Percentiles rank a stretch among this genome's conserved stretches.
Conservation (phyloP, 1,140 invertebrate genomes). For the Neodiprion pinetum region DNA sequence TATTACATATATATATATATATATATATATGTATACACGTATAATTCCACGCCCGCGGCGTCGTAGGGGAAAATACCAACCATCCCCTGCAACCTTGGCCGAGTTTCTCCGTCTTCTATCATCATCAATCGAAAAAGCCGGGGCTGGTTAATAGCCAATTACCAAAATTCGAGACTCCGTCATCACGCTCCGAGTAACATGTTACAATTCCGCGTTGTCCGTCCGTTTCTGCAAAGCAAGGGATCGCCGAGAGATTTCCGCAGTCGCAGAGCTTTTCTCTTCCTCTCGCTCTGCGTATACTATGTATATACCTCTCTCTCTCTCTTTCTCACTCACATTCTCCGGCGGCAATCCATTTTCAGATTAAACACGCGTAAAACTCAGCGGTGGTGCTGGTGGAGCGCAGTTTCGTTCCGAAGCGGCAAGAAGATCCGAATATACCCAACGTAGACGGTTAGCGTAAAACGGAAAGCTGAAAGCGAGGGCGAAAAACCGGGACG, state of each 20-base stretch:
- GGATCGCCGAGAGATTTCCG: neutral
- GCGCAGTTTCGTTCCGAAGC: neutral
- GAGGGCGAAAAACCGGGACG: conserved; percentile 14
- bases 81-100: no score
- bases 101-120: no score
- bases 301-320: conserved; percentile 33
- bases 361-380: conserved; percentile 61
- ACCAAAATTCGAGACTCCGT: no score
- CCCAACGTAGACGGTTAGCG: neutral
- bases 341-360: conserved; percentile 52
- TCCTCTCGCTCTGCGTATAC: conserved; percentile 36
- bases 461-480: conserved; percentile 26
- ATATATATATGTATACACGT: no score
- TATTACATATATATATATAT: no score
- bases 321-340: conserved; percentile 17
- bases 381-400: conserved; percentile 33
- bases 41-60: no score
- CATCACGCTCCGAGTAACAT: no score
- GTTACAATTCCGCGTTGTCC: no score
- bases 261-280: conserved; percentile 21
- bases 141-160: no score
- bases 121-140: no score
- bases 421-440: neutral
- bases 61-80: no score
- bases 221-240: neutral